Evolutionary conservation across 2,797 vertebrate genomes (phyloP), one percentile per base, ranked within the genome.

Genomic region (Microcaecilia unicolor): DNA sequence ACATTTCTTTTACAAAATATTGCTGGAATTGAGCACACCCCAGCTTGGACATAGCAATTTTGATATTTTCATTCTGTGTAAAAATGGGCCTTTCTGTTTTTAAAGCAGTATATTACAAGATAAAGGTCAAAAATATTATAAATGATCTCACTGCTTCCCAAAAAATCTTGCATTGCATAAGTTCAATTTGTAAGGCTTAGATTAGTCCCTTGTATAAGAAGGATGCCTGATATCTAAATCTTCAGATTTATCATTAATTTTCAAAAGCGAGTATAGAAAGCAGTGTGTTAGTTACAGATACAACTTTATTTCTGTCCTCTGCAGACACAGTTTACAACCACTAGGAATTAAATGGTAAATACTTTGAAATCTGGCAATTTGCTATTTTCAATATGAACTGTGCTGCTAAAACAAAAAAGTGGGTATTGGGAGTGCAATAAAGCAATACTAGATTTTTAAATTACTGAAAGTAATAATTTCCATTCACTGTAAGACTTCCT

Each of bases 321-420:
- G 12, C 42, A 35, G n/a, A 48, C 37, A 15, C 37, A 15, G 25
- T 37, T 34, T 30, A 33, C 53, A 35, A 70, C 58, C 41, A 31
- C 12, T 65, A 60, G 44, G 62, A 58, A 53, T 47, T 44, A 43
- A 64, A 34, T 50, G 56, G 66, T 71, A 77, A 73, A 76, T 67
- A 63, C 50, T 71, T 30, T 54, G 57, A 72, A 59, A 60, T 28
- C 33, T 38, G 54, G 76, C 68, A 71, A 58, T 45, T 58, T 71
- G 38, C 43, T 71, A 59, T 49, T 63, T 51, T 70, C 74, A 70
- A 71, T 64, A 48, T 61, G 40, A 21, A 52, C 20, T 57, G 28
- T 61, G 37, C n/a, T n/a, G n/a, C n/a, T n/a, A n/a, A n/a, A n/a
- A n/a, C n/a, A n/a, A n/a, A n/a, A n/a, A n/a, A n/a, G n/a, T n/a